Evolutionary conservation across 2,888 invertebrate genomes (phyloP).

Genomic region (Napeogenes sylphis): DNA sequence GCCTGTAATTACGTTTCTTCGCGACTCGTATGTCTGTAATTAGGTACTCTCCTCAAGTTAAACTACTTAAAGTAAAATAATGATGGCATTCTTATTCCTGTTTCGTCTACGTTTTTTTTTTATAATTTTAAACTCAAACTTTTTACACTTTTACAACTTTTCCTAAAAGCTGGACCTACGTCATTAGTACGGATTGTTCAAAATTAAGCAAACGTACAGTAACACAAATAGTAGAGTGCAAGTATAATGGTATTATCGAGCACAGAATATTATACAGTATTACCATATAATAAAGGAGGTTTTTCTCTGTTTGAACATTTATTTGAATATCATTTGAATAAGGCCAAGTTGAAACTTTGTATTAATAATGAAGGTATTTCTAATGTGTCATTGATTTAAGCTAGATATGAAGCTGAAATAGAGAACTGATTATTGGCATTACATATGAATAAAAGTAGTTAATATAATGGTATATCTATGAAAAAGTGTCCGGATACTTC

Average conservation of each 20-base stretch:
- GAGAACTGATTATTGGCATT: too few species aligned
- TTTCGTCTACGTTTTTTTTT: neutral
- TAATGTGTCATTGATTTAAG: neutral
- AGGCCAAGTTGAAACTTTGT: neutral
- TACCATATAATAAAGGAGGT: neutral
- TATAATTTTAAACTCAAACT: neutral
- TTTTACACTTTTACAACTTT: neutral
- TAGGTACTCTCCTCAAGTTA: neutral
- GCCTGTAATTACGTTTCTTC: conserved; percentile 1
- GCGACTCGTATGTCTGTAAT: neutral
- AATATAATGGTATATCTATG: too few species aligned
- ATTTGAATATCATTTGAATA: neutral
- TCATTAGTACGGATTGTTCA: neutral
- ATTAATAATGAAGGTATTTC: neutral
- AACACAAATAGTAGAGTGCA: too few species aligned
- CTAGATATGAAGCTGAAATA: too few species aligned
- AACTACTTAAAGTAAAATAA: conserved; percentile 1
- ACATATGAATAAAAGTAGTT: too few species aligned
- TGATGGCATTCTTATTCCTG: neutral
- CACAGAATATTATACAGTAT: neutral
- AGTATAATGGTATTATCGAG: neutral
- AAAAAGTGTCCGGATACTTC: neutral
- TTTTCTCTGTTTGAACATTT: neutral
- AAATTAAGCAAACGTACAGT: too few species aligned
- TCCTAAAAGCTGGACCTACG: neutral